Conservation (phyloP, 2,888 invertebrate genomes). For the Dione juno region DNA sequence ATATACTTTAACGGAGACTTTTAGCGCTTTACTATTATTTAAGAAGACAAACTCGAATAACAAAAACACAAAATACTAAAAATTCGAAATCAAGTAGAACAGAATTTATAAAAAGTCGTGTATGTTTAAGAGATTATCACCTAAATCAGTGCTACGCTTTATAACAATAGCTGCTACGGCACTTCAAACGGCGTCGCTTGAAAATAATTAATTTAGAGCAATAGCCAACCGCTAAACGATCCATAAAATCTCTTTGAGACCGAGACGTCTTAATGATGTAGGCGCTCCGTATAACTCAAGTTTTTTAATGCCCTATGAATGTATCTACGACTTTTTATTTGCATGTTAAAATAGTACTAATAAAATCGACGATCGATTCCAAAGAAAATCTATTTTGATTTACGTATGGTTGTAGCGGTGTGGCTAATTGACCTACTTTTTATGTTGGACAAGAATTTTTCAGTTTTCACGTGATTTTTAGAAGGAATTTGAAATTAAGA, state of each 20-base stretch:
- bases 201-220: slow-evolving; percentile 63
- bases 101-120: neutral
- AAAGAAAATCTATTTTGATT: slow-evolving; percentile 13
- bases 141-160: slow-evolving; percentile 25
- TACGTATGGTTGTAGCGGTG: slow-evolving; percentile 4
- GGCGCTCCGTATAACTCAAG: slow-evolving; percentile 46
- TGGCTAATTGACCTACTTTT: slow-evolving; percentile 8
- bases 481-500: neutral
- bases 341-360: slow-evolving; percentile 7
- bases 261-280: slow-evolving; percentile 61
- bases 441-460: neutral
- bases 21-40: no score
- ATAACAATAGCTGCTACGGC: slow-evolving; percentile 40
- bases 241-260: slow-evolving; percentile 68
- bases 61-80: neutral
- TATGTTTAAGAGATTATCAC: slow-evolving; percentile 19
- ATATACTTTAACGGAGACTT: no score
- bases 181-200: slow-evolving; percentile 54
- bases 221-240: slow-evolving; percentile 60
- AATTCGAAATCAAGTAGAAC: neutral
- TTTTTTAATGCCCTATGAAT: slow-evolving; percentile 45
- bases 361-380: slow-evolving; percentile 14
- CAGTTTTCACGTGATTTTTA: neutral
- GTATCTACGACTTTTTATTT: slow-evolving; percentile 41
- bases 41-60: neutral